These are phyloP conservation scores for Neopipo cinnamomea DNA, from an alignment of 2,113 vertebrate genomes.

Conservation along the genomic window DNA sequence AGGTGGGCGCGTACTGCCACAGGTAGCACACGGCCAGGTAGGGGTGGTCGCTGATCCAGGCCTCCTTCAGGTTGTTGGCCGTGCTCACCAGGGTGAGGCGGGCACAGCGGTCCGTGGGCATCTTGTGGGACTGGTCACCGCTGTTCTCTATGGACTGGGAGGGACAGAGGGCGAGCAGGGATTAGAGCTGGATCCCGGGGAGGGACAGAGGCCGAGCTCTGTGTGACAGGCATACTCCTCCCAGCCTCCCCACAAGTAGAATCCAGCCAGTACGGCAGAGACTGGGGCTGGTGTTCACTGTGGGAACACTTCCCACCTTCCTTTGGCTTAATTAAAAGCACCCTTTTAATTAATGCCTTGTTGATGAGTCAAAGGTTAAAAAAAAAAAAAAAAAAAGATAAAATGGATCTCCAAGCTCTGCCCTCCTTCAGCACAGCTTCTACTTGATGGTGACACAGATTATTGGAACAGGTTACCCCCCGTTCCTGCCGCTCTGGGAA, in stretches of 20 bases:
- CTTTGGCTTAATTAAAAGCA: not conserved
- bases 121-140: constrained; percentile 83
- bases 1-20: constrained; percentile 90
- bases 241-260: rapidly evolving
- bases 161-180: not conserved
- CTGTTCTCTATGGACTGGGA: constrained; percentile 15
- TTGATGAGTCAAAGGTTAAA: not conserved
- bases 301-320: not conserved
- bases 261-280: not conserved
- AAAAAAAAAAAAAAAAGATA: not conserved
- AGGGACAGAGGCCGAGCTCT: not conserved
- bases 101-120: constrained; percentile 85
- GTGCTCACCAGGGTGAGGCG: constrained; percentile 84
- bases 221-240: rapidly evolving
- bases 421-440: not conserved
- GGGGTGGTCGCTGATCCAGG: constrained; percentile 89
- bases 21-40: constrained; percentile 80
- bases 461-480: no score
- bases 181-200: not conserved
- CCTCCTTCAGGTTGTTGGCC: constrained; percentile 86
- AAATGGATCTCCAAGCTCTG: not conserved
- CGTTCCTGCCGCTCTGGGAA: not conserved
- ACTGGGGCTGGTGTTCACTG: no score
- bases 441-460: rapidly evolving
- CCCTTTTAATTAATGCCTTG: not conserved